phyloP scores from a whole-genome alignment of 2,797 vertebrate genomes.

The Amniataba percoides region DNA sequence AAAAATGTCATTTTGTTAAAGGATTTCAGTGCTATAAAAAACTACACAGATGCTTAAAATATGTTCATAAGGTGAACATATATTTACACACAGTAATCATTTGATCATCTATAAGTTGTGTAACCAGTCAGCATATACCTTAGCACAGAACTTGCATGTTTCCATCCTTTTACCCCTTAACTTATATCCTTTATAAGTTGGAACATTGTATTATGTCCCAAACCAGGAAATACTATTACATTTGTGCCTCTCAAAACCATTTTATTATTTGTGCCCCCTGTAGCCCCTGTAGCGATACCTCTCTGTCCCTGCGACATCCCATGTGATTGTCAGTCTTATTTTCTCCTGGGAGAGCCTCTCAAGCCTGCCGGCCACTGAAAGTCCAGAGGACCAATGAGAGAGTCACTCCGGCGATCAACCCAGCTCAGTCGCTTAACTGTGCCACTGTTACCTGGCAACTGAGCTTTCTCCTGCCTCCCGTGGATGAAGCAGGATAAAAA shows the following conservation, averaged over 20 bases:
- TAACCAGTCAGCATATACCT: neutral
- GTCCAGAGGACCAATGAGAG: conserved; percentile 17
- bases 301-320: neutral
- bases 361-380: conserved; percentile 2
- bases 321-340: neutral
- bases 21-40: neutral
- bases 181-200: too few relatives aligned
- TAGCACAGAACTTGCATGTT: too few relatives aligned
- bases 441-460: conserved; percentile 67
- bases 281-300: neutral
- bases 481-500: neutral
- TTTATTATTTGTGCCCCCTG: neutral
- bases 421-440: conserved; percentile 13
- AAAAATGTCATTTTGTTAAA: neutral
- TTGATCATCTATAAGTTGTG: neutral
- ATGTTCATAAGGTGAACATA: neutral
- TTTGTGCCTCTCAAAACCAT: neutral
- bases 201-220: neutral
- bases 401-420: conserved; percentile 24
- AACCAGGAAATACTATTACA: neutral
- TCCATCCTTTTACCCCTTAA: too few relatives aligned
- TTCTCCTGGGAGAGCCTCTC: conserved; percentile 39
- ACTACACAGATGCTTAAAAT: neutral
- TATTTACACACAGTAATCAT: neutral
- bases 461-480: neutral